These are phyloP conservation scores for Catharus fuscescens DNA, from an alignment of 2,113 vertebrate species.

Conservation along the genomic window DNA sequence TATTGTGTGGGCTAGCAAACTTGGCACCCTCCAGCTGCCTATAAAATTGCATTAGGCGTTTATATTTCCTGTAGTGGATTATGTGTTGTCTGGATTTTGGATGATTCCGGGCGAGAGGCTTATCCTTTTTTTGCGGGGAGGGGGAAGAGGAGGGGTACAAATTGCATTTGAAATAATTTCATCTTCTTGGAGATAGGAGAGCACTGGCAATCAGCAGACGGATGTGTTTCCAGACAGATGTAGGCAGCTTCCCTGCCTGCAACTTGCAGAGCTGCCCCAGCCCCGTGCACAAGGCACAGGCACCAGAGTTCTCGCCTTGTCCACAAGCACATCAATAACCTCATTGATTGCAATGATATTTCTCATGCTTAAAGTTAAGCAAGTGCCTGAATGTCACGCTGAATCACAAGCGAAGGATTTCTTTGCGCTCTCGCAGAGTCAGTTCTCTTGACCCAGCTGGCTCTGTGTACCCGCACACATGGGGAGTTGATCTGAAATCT, in stretches of 20 bases:
- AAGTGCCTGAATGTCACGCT: background rate
- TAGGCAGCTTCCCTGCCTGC: background rate
- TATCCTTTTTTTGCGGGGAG: background rate
- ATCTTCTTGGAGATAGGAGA: background rate
- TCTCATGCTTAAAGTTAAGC: background rate
- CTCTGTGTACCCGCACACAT: fast-evolving
- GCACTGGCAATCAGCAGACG: background rate
- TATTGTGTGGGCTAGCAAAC: conserved; percentile 32
- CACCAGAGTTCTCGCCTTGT: background rate
- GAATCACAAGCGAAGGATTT: background rate
- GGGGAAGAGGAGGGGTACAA: background rate
- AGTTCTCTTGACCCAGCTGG: background rate
- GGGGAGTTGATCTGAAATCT: background rate
- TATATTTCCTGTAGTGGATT: conserved; percentile 47
- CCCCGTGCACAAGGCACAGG: background rate
- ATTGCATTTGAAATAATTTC: conserved; percentile 46
- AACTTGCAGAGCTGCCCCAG: background rate
- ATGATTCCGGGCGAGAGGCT: background rate
- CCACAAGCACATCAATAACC: background rate
- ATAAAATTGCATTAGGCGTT: conserved; percentile 52
- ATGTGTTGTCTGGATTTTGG: conserved; percentile 11
- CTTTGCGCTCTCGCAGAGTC: fast-evolving
- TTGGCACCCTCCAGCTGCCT: conserved; percentile 24
- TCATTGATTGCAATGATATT: background rate
- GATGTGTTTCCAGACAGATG: background rate